phyloP scores from a whole-genome alignment of 2,888 invertebrate genomes.

The Dexiosoma caninum region DNA sequence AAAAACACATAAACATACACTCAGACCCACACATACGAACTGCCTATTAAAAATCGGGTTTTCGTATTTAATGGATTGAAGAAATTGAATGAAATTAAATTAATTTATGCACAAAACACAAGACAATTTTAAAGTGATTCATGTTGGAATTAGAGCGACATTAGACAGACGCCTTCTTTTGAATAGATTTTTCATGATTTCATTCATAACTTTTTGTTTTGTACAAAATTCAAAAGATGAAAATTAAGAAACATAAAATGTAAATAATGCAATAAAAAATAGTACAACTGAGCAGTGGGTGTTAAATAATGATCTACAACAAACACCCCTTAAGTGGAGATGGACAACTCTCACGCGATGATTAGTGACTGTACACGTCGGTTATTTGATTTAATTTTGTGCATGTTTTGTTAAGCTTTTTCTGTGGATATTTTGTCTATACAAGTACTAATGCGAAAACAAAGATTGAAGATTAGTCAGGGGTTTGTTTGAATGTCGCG shows the following conservation, averaged over 20 bases:
- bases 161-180: constrained; percentile 47
- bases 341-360: background rate
- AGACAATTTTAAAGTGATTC: background rate
- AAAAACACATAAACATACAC: no score
- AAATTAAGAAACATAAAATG: background rate
- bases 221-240: background rate
- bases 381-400: no score
- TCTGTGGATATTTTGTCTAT: no score
- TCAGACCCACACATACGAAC: no score
- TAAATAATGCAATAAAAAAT: background rate
- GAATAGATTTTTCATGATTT: constrained; percentile 32
- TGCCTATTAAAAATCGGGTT: background rate
- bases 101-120: background rate
- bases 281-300: background rate
- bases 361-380: no score
- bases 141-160: background rate
- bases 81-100: constrained; percentile 22
- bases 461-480: no score
- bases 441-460: no score
- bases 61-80: background rate
- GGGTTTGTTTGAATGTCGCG: no score
- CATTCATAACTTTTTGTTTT: constrained; percentile 37
- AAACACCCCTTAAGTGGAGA: background rate
- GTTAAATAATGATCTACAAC: background rate
- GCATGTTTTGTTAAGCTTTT: no score